These are phyloP conservation scores for Polypterus senegalus DNA, from an alignment of 2,113 vertebrate species.

Conservation along the genomic window DNA sequence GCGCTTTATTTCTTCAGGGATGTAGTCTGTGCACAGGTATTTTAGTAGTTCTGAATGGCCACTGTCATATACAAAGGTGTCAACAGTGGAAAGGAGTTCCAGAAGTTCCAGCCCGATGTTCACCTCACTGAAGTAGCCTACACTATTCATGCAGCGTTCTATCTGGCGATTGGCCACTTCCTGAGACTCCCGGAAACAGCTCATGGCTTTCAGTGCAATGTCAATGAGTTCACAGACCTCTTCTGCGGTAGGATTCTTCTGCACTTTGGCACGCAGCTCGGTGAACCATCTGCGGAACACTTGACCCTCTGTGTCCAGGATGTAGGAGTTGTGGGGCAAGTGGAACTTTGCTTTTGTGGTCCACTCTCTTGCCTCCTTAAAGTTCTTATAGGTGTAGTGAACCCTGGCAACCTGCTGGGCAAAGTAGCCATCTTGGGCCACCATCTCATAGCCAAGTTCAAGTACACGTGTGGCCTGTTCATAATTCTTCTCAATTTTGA, in stretches of 20 bases:
- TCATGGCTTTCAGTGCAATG: constrained; percentile 53
- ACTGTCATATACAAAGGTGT: constrained; percentile 34
- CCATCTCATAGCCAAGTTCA: constrained; percentile 39
- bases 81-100: constrained; percentile 40
- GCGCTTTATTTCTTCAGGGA: constrained; percentile 42
- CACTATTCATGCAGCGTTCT: constrained; percentile 36
- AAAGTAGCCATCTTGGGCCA: constrained; percentile 52
- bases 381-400: constrained; percentile 51
- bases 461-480: constrained; percentile 51
- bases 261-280: constrained; percentile 35
- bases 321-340: constrained; percentile 53
- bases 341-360: constrained; percentile 41
- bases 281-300: constrained; percentile 60
- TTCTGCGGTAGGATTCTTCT: constrained; percentile 22
- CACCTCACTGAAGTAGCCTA: constrained; percentile 51
- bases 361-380: constrained; percentile 54
- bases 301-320: constrained; percentile 67
- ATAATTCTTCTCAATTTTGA: constrained; percentile 29
- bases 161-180: constrained; percentile 42
- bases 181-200: constrained; percentile 54
- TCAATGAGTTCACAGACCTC: constrained; percentile 34
- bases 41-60: constrained; percentile 39
- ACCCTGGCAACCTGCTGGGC: constrained; percentile 66
- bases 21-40: constrained; percentile 52
- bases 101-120: constrained; percentile 57